These are phyloP conservation scores for Platorchestia sp. DNA, from an alignment of 1,140 invertebrate species.

Conservation along the genomic window DNA sequence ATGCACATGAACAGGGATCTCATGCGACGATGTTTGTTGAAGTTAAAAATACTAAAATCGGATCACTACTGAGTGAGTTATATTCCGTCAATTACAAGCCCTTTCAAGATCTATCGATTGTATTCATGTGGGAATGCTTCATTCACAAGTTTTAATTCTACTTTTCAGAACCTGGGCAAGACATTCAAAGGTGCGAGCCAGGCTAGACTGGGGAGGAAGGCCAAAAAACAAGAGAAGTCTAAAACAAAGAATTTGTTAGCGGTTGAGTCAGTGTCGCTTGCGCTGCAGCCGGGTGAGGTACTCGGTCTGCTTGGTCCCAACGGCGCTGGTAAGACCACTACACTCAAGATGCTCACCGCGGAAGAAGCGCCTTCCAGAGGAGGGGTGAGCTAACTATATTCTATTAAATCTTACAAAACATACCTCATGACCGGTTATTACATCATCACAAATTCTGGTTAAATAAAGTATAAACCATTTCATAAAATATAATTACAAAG, in stretches of 20 bases:
- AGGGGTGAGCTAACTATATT: slow-evolving; percentile 74
- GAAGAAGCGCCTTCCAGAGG: slow-evolving; percentile 83
- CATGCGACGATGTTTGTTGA: neutral
- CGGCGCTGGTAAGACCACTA: slow-evolving; percentile 89
- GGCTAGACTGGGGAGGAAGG: slow-evolving; percentile 56
- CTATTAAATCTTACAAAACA: too few species aligned
- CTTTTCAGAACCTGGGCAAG: slow-evolving; percentile 67
- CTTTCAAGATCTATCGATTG: neutral
- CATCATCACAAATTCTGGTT: too few species aligned
- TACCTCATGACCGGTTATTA: too few species aligned
- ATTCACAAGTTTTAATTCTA: too few species aligned
- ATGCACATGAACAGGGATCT: neutral
- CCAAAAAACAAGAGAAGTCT: slow-evolving; percentile 58
- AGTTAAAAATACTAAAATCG: neutral
- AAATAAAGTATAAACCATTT: too few species aligned
- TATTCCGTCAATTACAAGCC: neutral
- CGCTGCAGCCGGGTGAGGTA: slow-evolving; percentile 85
- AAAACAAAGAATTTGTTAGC: slow-evolving; percentile 70
- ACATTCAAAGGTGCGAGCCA: slow-evolving; percentile 68
- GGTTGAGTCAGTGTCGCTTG: slow-evolving; percentile 80
- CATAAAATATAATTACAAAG: too few species aligned
- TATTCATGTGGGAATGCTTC: neutral
- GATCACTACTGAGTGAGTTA: neutral
- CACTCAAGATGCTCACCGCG: slow-evolving; percentile 87
- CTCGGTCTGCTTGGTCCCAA: slow-evolving; percentile 90